Percentiles rank a stretch among this genome's conserved stretches.
These are phyloP conservation scores for Caenorhabditis angaria DNA, from an alignment of 2,888 invertebrate genomes.

Conservation along the genomic window DNA sequence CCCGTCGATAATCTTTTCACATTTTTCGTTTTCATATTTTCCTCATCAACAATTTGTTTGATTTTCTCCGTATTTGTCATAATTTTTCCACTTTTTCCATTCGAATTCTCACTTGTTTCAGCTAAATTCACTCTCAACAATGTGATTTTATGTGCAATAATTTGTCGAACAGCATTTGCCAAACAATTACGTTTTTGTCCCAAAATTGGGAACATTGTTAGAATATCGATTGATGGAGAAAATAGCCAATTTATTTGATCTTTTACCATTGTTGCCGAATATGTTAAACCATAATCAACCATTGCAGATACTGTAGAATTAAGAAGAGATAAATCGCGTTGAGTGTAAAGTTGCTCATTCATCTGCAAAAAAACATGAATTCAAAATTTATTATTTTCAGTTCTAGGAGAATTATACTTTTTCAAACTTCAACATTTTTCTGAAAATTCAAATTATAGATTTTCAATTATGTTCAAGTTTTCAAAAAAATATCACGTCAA, in stretches of 20 bases:
- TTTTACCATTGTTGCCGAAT: slow-evolving; percentile 37
- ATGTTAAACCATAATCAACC: slow-evolving; percentile 43
- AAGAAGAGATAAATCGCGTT: slow-evolving; percentile 32
- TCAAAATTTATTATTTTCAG: no score
- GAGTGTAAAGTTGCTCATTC: slow-evolving; percentile 52
- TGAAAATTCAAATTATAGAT: no score
- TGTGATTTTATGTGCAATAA: slow-evolving; percentile 77
- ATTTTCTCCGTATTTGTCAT: slow-evolving; percentile 30
- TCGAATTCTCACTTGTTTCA: neutral
- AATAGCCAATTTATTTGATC: slow-evolving; percentile 75
- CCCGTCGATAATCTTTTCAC: slow-evolving; percentile 32
- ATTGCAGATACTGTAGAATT: slow-evolving; percentile 30
- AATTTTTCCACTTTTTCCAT: neutral
- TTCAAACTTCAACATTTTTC: no score
- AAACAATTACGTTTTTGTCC: slow-evolving; percentile 71
- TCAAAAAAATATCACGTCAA: neutral
- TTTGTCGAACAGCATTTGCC: slow-evolving; percentile 81
- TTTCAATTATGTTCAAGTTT: no score
- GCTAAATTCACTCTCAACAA: slow-evolving; percentile 24
- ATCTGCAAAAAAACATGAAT: slow-evolving; percentile 44
- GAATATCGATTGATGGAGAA: slow-evolving; percentile 83
- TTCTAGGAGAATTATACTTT: no score
- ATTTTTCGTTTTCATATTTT: slow-evolving; percentile 1
- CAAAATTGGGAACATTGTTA: slow-evolving; percentile 75
- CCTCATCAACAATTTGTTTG: slow-evolving; percentile 30